Base-by-base conservation (phyloP, 2,888 invertebrate species). In the Heliconius erato region DNA sequence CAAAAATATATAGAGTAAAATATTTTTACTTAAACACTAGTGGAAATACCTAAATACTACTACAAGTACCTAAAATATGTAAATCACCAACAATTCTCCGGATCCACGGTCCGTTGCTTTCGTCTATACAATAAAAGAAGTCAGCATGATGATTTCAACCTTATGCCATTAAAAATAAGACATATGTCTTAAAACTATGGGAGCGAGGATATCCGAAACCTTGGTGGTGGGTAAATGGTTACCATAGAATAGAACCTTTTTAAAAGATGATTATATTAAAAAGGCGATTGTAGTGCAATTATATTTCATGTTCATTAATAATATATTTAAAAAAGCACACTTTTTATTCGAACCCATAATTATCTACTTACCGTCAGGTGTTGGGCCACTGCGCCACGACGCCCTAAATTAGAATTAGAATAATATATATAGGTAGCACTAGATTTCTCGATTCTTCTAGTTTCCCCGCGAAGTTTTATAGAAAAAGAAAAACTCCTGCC, bases 51-150 rank as follows among this genome's bases (percentile, higher is more conserved):
- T 54, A 54, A 54, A 7, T 54, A 54, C 2, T 49, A 54, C 19
- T 54, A 54, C 23, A 7, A 54, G 23, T 19, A 67, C 72, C 59
- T 63, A n/a, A n/a, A 23, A 68, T 63, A 71, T 80, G 40, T 72
- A 77, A 40, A 80, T 26, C 65, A 72, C 83, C 85, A 86, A 89
- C 89, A 90, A 89, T 87, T 84, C 81, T 81, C 82, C 87, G 91
- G 91, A 90, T 87, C 83, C 86, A 87, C 84, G 90, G 85, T 88
- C 86, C 86, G 88, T 82, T 87, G 87, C 85, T n/a, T 83, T 82
- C 87, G 86, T 68, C 54, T 86, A 87, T 84, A 83, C 67, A 71
- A 82, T 32, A 23, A 65, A 35, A 40, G 16, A 69, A 65, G 35
- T 23, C 9, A 19, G 26, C 16, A 54, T 54, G 26, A 44, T 23